Conservation (phyloP, 2,888 invertebrate genomes). For the Lissonota sp. region DNA sequence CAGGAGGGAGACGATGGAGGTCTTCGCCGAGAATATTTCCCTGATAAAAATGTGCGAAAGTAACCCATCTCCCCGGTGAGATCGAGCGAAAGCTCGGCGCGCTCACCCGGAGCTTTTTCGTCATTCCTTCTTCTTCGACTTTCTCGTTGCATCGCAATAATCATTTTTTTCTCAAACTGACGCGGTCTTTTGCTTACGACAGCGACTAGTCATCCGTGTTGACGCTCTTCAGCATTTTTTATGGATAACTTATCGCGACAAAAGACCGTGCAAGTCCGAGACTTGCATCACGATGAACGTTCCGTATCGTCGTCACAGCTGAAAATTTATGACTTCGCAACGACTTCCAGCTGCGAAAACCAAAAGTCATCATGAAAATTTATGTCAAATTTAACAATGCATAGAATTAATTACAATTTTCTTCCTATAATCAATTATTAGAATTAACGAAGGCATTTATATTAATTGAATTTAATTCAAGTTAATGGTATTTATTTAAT, state of each 20-base stretch:
- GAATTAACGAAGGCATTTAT: too few relatives aligned
- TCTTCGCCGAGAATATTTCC: slow-evolving; percentile 55
- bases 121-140: slow-evolving; percentile 16
- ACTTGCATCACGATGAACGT: slow-evolving; percentile 15
- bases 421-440: too few relatives aligned
- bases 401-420: too few relatives aligned
- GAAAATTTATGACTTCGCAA: slow-evolving; percentile 22
- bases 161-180: slow-evolving; percentile 30
- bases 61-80: slow-evolving; percentile 56
- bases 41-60: slow-evolving; percentile 75
- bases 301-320: slow-evolving; percentile 21
- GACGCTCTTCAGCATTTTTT: slow-evolving; percentile 17
- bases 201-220: slow-evolving; percentile 19
- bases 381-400: neutral
- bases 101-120: slow-evolving; percentile 45
- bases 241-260: slow-evolving; percentile 47
- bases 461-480: too few relatives aligned
- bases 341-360: neutral
- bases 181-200: slow-evolving; percentile 4
- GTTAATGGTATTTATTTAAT: too few relatives aligned
- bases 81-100: slow-evolving; percentile 52
- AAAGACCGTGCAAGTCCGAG: slow-evolving; percentile 35
- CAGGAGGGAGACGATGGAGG: slow-evolving; percentile 46
- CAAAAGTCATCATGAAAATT: neutral
- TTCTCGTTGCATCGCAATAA: slow-evolving; percentile 33